A percentile compares a stretch with the other conserved stretches of the same genome.
phyloP scores from a whole-genome alignment of 2,888 invertebrate species.

The Terebella lapidaria region DNA sequence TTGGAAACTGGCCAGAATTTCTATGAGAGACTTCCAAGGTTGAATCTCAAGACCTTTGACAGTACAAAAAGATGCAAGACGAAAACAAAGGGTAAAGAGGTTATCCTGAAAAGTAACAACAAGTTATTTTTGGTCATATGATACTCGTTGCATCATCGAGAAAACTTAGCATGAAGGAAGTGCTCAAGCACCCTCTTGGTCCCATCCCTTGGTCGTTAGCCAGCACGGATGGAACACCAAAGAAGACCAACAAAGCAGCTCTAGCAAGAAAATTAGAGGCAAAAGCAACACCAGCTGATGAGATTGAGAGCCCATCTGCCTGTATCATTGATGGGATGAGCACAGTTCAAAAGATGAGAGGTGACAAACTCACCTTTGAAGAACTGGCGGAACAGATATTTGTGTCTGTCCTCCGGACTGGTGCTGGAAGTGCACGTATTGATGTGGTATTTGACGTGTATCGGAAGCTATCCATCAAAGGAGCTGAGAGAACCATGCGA shows the following conservation, averaged over 20 bases:
- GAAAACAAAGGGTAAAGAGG: background rate
- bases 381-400: constrained; percentile 14
- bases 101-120: constrained; percentile 1
- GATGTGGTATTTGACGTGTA: constrained; percentile 25
- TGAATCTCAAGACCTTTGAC: constrained; percentile 2
- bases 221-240: constrained; percentile 16
- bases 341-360: constrained; percentile 18
- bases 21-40: background rate
- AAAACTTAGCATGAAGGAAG: background rate
- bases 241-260: constrained; percentile 20
- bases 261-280: constrained; percentile 14
- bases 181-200: constrained; percentile 20
- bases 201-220: constrained; percentile 21
- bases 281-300: constrained; percentile 15
- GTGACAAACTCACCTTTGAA: constrained; percentile 15
- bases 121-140: background rate
- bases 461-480: constrained; percentile 19
- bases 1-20: constrained; percentile 8
- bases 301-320: constrained; percentile 10
- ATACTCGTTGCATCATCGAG: background rate
- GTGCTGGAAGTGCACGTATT: too few relatives aligned
- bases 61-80: background rate
- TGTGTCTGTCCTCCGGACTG: too few relatives aligned
- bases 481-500: constrained; percentile 8
- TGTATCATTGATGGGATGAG: constrained; percentile 22